Base-by-base conservation (phyloP, 2,888 invertebrate species). In the Noctua janthina region DNA sequence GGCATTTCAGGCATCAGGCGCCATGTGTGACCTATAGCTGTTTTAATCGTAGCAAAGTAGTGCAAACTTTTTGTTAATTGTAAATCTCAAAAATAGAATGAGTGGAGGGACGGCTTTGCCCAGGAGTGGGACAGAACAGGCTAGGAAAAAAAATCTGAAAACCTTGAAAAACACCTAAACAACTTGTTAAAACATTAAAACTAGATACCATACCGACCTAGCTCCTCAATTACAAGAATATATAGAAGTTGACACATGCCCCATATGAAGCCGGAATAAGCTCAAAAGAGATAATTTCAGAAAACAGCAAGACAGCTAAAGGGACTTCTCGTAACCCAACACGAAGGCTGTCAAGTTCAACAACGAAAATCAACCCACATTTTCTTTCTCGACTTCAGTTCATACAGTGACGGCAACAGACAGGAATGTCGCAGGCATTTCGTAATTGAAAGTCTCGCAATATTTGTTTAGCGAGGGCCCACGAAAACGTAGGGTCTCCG, bases 401-500 rank as follows among this genome's bases (percentile, higher is more conserved):
- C n/a, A 77, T 69, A 56, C 23, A 70, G 66, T 75, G 49, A 69
- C 68, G 49, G 59, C 66, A 67, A 17, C 69, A 66, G 69, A 78
- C 66, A 54, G 72, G 78, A 70, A 86, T 78, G 79, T 83, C 71
- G 74, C 73, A 76, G 78, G 68, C 85, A 72, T 84, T 84, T 71
- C 81, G 82, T 89, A 87, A 89, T 89, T 84, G 79, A 85, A 86
- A 80, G 79, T 69, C 76, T 72, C 74, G 82, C 85, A 84, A 83
- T 88, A 86, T 90, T 85, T 81, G 85, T 87, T 84, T 76, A 85
- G 79, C 69, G 77, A 78, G 82, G 75, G 74, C 68, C 81, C 46
- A 86, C 79, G 83, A 81, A 85, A 85, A 79, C 81, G 83, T 79
- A 76, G 82, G 89, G 85, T 89, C 90, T 88, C 87, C 82, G 90